These are phyloP conservation scores for Ciona savignyi DNA, from an alignment of 23 tunicate species.

Conservation along the genomic window DNA sequence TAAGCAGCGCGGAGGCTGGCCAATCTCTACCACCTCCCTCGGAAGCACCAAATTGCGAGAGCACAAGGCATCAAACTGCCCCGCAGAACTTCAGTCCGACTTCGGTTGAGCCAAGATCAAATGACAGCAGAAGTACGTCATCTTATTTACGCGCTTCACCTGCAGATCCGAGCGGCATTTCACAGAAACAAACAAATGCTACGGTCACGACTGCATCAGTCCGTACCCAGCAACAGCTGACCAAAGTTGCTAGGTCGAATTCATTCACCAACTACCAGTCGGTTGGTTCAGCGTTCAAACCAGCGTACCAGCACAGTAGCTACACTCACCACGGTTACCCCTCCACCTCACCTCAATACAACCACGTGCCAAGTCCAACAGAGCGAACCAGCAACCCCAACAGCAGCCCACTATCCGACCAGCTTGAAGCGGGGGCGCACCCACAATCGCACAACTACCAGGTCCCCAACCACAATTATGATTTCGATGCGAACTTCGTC, in stretches of 20 bases:
- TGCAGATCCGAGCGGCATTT: background rate
- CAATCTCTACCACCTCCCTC: slow-evolving; percentile 3
- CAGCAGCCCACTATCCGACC: slow-evolving; percentile 3
- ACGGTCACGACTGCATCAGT: slow-evolving; percentile 1
- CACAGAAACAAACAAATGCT: background rate
- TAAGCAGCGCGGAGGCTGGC: background rate
- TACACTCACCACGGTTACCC: slow-evolving; percentile 8
- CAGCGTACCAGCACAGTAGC: slow-evolving; percentile 9
- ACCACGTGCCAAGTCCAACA: slow-evolving; percentile 19
- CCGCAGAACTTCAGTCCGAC: background rate
- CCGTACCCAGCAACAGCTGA: background rate
- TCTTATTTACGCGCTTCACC: background rate
- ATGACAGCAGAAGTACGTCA: background rate
- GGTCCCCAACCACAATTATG: slow-evolving; percentile 18
- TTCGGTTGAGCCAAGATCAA: background rate
- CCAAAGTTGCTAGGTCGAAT: background rate
- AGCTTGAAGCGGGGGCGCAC: background rate
- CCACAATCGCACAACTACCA: slow-evolving; percentile 2
- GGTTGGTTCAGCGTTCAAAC: slow-evolving; percentile 36
- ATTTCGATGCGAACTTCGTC: slow-evolving; percentile 22
- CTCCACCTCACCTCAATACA: slow-evolving; percentile 14
- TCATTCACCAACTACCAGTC: slow-evolving; percentile 2
- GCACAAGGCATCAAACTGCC: background rate
- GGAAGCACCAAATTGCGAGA: background rate
- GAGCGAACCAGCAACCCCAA: slow-evolving; percentile 6